Evolutionary conservation across 30 jellyfish, hydroid and myxozoan species (phyloP), one percentile per base, ranked within the genome.

Genomic region (Mastigias papua): DNA sequence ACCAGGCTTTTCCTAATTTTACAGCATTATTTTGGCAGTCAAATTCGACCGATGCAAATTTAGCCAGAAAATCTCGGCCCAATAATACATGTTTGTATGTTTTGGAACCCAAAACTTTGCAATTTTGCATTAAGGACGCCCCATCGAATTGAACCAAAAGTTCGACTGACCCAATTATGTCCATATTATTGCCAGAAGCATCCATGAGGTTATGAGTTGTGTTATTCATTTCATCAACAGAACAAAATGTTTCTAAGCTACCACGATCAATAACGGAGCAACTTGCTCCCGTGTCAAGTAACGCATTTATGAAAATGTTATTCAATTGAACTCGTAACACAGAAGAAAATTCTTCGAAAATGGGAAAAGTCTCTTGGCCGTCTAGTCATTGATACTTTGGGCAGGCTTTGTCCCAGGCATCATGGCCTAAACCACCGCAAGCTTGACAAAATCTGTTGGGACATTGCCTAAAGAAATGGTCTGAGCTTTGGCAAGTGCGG

Each of bases 401-500:
- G 84, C 94, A 72, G 28, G 73, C 49, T 86, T 61, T 73, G 73
- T 74, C 84, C 94, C 94, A 86, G 26, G 89, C 85, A 27, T 72
- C 94, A 20, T 86, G 94, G 67, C 94, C 89, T 30, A 57, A 30
- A 48, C 57, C 51, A 17, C 94, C 94, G 67, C 94, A 86, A 42
- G 94, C 74, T 66, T 72, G 94, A 49, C 89, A 86, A 29, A 73
- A 86, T 49, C 94, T 34, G 30, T 69, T 28, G 16, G 84, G 94
- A 67, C 94, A 58, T n/a, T 72, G 75, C 4, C 94, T 69, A 61
- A 72, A 37, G 7, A 86, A 86, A 60, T 86, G 88, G 34, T 86
- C 89, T 37, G 84, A 62, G 66, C 94, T 72, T 64, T 86, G 94
- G 68, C 94, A 86, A 0, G 82, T 37, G 42, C 83, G 88, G 83